A percentile compares a stretch with the other conserved stretches of the same genome.
Conservation (phyloP, 2,797 vertebrate genomes). For the Anabacerthia variegaticeps region DNA sequence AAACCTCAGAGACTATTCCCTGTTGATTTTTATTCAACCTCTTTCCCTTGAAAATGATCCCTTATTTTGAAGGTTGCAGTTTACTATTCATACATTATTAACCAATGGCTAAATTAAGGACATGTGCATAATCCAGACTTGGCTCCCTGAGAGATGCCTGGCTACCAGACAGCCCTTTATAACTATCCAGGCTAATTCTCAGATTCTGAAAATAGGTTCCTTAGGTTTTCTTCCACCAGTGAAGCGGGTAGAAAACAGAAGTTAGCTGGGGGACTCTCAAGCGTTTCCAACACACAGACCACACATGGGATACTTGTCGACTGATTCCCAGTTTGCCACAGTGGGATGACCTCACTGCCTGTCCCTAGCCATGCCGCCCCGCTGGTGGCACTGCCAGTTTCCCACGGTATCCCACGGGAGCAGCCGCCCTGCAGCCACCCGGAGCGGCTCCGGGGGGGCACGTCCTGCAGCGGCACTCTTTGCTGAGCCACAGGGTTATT, state of each 20-base stretch:
- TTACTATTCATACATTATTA: background rate
- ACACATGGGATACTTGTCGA: background rate
- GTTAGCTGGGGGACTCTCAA: background rate
- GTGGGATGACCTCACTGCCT: background rate
- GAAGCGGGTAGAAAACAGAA: background rate
- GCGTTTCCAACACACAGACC: background rate
- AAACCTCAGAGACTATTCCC: background rate
- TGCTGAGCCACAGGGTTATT: fast-evolving
- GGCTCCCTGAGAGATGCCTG: background rate
- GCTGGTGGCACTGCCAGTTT: no score
- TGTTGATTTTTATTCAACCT: background rate
- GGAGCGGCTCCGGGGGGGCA: no score
- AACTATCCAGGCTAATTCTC: background rate
- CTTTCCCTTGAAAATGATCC: background rate
- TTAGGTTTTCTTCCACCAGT: background rate
- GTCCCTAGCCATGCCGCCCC: background rate
- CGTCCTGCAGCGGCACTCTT: fast-evolving
- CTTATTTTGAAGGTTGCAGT: background rate
- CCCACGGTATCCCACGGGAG: fast-evolving
- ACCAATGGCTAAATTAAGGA: background rate
- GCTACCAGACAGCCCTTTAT: background rate
- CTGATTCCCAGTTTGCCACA: background rate
- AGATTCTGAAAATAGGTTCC: background rate
- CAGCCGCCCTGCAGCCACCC: background rate
- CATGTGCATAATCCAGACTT: background rate